Percentiles rank a stretch among this genome's conserved stretches.
Evolutionary conservation across 2,113 vertebrate genomes (phyloP).

Genomic region (Alligator sinensis): DNA sequence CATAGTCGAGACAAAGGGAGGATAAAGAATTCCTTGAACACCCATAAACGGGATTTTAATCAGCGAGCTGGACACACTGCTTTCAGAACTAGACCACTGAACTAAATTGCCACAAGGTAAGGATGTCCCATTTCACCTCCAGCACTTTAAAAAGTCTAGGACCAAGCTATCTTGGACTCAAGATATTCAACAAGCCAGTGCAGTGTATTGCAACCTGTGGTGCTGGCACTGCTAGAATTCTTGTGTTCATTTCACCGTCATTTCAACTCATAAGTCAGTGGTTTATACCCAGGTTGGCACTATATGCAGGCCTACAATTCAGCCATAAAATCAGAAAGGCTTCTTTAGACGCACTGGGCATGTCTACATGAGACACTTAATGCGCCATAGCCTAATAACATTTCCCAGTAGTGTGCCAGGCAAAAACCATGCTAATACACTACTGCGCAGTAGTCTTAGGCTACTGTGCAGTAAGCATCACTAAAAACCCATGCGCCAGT

Average conservation of each 20-base stretch:
- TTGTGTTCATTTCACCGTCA: background rate
- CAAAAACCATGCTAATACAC: no score
- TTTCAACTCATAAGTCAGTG: background rate
- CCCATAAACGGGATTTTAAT: background rate
- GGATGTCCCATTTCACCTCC: background rate
- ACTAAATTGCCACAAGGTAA: background rate
- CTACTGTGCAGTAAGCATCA: no score
- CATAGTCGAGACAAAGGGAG: background rate
- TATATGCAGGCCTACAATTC: background rate
- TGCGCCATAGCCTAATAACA: no score
- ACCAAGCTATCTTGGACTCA: background rate
- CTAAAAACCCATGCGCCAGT: no score
- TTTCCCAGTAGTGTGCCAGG: no score
- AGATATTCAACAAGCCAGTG: background rate
- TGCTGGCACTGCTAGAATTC: background rate
- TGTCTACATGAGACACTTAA: no score
- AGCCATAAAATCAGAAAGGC: background rate
- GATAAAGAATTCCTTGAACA: background rate
- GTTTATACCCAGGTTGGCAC: background rate
- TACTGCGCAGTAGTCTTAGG: no score
- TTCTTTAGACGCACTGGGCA: background rate
- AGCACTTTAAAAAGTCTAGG: background rate
- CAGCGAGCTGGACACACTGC: background rate
- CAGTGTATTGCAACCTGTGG: background rate
- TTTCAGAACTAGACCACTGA: background rate